phyloP scores from a whole-genome alignment of 2,888 invertebrate species.

The Cybosia mesomella region DNA sequence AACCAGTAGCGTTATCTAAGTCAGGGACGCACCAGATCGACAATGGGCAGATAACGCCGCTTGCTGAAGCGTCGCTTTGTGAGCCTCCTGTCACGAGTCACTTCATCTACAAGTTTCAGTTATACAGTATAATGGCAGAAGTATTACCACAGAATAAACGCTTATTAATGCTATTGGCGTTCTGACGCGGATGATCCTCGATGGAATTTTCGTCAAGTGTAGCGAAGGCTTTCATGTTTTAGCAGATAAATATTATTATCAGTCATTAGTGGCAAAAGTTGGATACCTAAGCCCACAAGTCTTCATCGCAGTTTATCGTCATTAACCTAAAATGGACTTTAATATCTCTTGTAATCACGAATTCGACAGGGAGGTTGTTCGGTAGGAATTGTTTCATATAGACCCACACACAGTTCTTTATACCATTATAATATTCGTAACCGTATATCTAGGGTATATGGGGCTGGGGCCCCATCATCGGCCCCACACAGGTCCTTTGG shows the following conservation, averaged over 20 bases:
- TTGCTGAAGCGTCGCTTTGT: slow-evolving; percentile 36
- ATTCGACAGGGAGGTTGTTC: background rate
- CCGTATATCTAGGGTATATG: too few species aligned
- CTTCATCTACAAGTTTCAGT: background rate
- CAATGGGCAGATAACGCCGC: slow-evolving; percentile 53
- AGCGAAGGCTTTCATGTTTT: background rate
- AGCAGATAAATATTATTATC: background rate
- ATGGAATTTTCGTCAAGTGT: background rate
- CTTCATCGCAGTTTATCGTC: background rate
- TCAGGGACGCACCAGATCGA: slow-evolving; percentile 53
- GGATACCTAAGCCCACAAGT: background rate
- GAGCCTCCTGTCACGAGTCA: slow-evolving; percentile 11
- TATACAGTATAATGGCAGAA: background rate
- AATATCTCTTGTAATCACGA: background rate
- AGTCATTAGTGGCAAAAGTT: background rate
- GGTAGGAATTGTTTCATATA: background rate
- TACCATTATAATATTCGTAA: too few species aligned
- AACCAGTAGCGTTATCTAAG: slow-evolving; percentile 54
- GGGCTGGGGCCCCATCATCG: too few species aligned
- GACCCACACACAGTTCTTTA: background rate
- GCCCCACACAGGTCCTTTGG: too few species aligned
- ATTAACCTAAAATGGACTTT: background rate
- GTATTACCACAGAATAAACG: too few species aligned
- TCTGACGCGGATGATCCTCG: too few species aligned
- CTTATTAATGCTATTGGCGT: too few species aligned